Percentiles rank a stretch among this genome's conserved stretches.
These are phyloP conservation scores for Stomatorhinus ivindoensis DNA, from an alignment of 2,113 vertebrate species.

Conservation along the genomic window DNA sequence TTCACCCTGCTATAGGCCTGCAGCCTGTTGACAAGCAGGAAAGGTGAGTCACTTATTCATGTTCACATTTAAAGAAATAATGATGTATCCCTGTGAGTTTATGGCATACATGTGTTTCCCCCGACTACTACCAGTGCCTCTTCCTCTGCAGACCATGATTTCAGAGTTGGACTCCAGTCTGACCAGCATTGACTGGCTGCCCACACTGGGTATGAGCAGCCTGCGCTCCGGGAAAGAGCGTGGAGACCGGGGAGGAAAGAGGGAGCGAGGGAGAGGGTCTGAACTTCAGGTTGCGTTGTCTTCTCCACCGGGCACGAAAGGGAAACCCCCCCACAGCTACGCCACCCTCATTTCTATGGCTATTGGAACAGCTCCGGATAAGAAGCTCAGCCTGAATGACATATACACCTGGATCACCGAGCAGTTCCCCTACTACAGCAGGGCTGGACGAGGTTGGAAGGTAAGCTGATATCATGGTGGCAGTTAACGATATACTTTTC, in stretches of 20 bases:
- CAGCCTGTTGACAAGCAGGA: slow-evolving; percentile 50
- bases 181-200: slow-evolving; percentile 97
- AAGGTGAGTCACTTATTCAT: slow-evolving; percentile 39
- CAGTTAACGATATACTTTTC: not conserved
- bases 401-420: slow-evolving; percentile 98
- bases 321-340: slow-evolving; percentile 93
- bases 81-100: not conserved
- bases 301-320: slow-evolving; percentile 70
- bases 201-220: slow-evolving; percentile 74
- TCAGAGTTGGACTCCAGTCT: slow-evolving; percentile 92
- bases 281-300: slow-evolving; percentile 53
- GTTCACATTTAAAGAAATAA: not conserved
- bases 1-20: slow-evolving; percentile 50
- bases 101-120: not conserved
- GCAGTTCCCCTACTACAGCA: slow-evolving; percentile 87
- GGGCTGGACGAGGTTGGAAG: slow-evolving; percentile 92
- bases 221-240: slow-evolving; percentile 84
- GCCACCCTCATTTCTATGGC: slow-evolving; percentile 93
- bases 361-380: slow-evolving; percentile 82
- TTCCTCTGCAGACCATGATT: slow-evolving; percentile 62
- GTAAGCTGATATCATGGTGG: slow-evolving; percentile 46
- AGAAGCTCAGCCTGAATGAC: slow-evolving; percentile 90
- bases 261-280: slow-evolving; percentile 61
- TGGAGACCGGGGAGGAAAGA: slow-evolving; percentile 65
- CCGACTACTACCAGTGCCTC: not conserved